Base-by-base conservation (phyloP, 2,888 invertebrate species). In the Myopa tessellatipennis region DNA sequence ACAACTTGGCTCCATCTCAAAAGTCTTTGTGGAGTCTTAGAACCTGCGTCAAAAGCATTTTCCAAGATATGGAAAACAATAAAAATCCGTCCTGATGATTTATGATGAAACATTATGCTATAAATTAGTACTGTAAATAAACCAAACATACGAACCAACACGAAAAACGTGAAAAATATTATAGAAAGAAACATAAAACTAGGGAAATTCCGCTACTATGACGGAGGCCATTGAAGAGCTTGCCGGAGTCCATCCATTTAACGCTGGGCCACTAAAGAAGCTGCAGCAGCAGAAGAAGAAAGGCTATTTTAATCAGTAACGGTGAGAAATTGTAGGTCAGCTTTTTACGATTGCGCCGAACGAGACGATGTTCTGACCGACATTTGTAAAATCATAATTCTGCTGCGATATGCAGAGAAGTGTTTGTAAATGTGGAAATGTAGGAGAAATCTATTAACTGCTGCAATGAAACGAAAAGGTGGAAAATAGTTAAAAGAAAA, bases 251-350 rank as follows among this genome's bases (percentile, higher is more conserved):
- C 26, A 26, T 45, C 38, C 34, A 36, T 65, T 65, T 14, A 65
- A 65, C 14, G 38, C 65, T 38, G 38, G 38, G 14, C 4, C 7
- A 55, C 8, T 14, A 55, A 45, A 14, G 34, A 4, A 70, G 50
- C 26, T 26, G 34, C 14, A 36, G 14, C 52, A 7, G 12, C 10
- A 26, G 40, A n/a, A 69, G 65, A 65, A 38, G 16, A 70, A 70
- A 70, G 7, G 70, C 55, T 55, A 70, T 70, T 70, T 55, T 70
- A 55, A 55, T 70, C 52, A 70, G 55, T 70, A 70, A 70, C 70
- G 55, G 70, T 55, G 70, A 52, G 70, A 70, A 70, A 70, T 70
- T 55, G 52, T 70, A 70, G 70, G 70, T 70, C 70, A 70, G 55
- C 26, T 34, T 70, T 70, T 70, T 70, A 36, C 38, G 45, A 70